Conservation (phyloP, 2,888 invertebrate species). For the Dynastes tityus region DNA sequence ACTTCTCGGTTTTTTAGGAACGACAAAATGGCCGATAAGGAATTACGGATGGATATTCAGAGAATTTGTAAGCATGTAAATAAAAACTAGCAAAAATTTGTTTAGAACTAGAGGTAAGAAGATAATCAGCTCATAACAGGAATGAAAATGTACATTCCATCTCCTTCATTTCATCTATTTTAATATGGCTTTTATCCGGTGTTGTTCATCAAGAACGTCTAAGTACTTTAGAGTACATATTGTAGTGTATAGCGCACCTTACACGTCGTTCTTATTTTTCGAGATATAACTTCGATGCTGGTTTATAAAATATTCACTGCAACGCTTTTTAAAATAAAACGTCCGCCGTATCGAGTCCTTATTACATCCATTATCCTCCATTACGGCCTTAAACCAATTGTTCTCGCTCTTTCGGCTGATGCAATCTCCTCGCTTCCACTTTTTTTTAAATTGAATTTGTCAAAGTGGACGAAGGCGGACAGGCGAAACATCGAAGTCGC, state of each 20-base stretch:
- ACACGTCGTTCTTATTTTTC: too few relatives aligned
- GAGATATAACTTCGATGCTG: not conserved
- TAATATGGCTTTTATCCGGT: too few relatives aligned
- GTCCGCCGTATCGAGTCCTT: constrained; percentile 34
- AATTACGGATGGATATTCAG: not conserved
- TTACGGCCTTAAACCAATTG: constrained; percentile 44
- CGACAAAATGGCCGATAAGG: not conserved
- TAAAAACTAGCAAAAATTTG: too few relatives aligned
- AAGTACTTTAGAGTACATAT: too few relatives aligned
- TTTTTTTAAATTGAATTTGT: constrained; percentile 47
- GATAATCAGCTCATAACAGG: too few relatives aligned
- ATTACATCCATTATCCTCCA: constrained; percentile 45
- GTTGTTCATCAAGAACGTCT: too few relatives aligned
- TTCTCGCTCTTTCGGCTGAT: not conserved
- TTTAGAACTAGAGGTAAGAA: too few relatives aligned
- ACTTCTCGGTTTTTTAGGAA: not conserved
- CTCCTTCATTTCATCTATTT: too few relatives aligned
- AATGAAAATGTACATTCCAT: too few relatives aligned
- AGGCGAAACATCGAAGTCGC: not conserved
- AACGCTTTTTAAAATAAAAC: constrained; percentile 22
- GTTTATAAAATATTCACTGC: constrained; percentile 24
- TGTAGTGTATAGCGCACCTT: too few relatives aligned
- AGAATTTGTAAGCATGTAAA: too few relatives aligned
- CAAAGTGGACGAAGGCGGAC: constrained; percentile 40
- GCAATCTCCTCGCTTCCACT: constrained; percentile 35